Evolutionary conservation across 2,888 invertebrate species (phyloP).

Genomic region (Meloe dianella): DNA sequence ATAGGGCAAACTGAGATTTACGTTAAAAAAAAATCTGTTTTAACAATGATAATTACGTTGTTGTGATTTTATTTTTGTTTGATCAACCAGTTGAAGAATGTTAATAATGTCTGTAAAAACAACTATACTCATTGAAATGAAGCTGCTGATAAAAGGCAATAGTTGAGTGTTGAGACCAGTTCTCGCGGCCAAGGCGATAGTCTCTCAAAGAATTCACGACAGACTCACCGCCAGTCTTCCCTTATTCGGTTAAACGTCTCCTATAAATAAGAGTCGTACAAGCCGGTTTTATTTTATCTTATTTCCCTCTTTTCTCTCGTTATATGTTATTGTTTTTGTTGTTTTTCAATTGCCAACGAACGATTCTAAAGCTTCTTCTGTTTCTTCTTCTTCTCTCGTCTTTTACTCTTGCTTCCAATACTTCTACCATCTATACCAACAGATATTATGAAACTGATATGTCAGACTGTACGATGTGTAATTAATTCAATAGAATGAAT

Average conservation of each 20-base stretch:
- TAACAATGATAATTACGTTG: neutral
- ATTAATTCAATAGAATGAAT: constrained; percentile 43
- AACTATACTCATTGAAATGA: constrained; percentile 12
- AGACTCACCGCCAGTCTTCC: constrained; percentile 42
- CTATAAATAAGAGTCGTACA: constrained; percentile 45
- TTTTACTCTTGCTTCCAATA: constrained; percentile 10
- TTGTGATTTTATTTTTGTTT: constrained; percentile 10
- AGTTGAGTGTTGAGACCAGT: constrained; percentile 39
- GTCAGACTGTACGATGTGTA: constrained; percentile 39
- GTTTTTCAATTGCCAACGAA: constrained; percentile 10
- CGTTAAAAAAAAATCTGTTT: neutral
- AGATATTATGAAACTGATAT: constrained; percentile 40
- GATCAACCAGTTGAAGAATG: neutral
- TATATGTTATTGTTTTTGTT: constrained; percentile 1
- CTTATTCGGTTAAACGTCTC: constrained; percentile 45
- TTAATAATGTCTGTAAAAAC: constrained; percentile 12
- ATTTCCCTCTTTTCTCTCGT: constrained; percentile 16
- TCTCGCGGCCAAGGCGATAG: constrained; percentile 45
- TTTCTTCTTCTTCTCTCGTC: constrained; percentile 17
- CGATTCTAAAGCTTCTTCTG: neutral
- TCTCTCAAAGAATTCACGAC: constrained; percentile 43
- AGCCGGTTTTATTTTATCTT: constrained; percentile 37
- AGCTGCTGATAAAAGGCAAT: constrained; percentile 14
- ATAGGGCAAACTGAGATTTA: neutral
- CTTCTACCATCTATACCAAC: constrained; percentile 27